A percentile compares a stretch with the other conserved stretches of the same genome.
phyloP scores from a whole-genome alignment of 2,797 vertebrate species.

The Gouania willdenowi region DNA sequence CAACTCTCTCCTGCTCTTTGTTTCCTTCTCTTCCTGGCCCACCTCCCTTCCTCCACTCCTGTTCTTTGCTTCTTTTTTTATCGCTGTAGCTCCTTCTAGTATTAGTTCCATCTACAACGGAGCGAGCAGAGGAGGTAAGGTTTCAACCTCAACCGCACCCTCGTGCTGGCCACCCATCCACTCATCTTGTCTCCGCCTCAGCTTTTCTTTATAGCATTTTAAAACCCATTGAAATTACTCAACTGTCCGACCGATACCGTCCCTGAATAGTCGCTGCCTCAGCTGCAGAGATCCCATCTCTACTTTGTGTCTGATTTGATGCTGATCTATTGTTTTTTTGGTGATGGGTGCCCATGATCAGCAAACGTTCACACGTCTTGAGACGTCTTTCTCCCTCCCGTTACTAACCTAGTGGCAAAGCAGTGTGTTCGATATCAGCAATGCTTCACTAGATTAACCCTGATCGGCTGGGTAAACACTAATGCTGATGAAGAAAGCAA shows the following conservation, averaged over 20 bases:
- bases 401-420: constrained; percentile 48
- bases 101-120: constrained; percentile 80
- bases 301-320: constrained; percentile 20
- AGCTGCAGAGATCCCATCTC: constrained; percentile 16
- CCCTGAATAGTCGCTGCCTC: constrained; percentile 1
- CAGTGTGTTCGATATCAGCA: constrained; percentile 12
- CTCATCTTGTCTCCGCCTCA: constrained; percentile 3
- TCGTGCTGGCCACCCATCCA: constrained; percentile 6
- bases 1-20: constrained; percentile 12
- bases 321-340: constrained; percentile 42
- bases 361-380: constrained; percentile 2
- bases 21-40: constrained; percentile 4
- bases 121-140: constrained; percentile 80
- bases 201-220: not conserved
- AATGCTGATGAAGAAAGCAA: constrained; percentile 29
- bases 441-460: constrained; percentile 44
- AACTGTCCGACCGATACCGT: not conserved
- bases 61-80: constrained; percentile 41
- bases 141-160: constrained; percentile 7
- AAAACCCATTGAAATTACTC: too few species aligned
- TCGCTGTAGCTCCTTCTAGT: constrained; percentile 80
- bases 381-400: constrained; percentile 8
- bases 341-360: constrained; percentile 34
- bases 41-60: constrained; percentile 16
- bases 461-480: constrained; percentile 40